phyloP scores from a whole-genome alignment of 1,140 invertebrate genomes.

The Artemia franciscana region DNA sequence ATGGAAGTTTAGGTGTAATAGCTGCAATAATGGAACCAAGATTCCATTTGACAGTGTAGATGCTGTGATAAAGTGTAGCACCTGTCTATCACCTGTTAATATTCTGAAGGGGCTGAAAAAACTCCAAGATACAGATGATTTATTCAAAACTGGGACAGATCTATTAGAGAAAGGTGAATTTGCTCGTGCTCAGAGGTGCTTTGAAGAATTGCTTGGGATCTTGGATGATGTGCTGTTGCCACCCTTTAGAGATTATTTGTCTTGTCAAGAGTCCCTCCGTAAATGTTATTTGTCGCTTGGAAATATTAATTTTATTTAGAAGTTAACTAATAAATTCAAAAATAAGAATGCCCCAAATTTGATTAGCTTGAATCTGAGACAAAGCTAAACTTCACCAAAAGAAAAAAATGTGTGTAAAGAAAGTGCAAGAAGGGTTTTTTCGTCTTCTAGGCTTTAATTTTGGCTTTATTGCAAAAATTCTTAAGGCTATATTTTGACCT shows the following conservation, averaged over 20 bases:
- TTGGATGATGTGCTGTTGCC: conserved; percentile 42
- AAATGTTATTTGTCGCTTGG: conserved; percentile 41
- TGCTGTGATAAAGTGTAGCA: conserved; percentile 17
- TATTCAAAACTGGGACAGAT: conserved; percentile 35
- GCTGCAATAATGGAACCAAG: conserved; percentile 5
- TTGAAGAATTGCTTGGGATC: conserved; percentile 38
- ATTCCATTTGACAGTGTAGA: conserved; percentile 12
- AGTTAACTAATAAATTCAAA: no score
- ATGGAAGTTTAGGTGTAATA: conserved; percentile 6
- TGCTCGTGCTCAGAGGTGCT: conserved; percentile 36
- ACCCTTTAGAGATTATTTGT: conserved; percentile 53
- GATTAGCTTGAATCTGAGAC: no score
- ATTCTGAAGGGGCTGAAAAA: conserved; percentile 37
- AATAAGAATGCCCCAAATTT: no score
- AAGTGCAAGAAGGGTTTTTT: no score
- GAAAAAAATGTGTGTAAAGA: no score
- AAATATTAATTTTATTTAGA: conserved; percentile 22
- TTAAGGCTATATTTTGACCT: no score
- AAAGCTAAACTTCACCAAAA: no score
- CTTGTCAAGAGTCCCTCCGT: conserved; percentile 53
- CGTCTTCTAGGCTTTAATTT: no score
- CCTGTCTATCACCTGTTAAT: conserved; percentile 17
- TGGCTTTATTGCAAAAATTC: no score
- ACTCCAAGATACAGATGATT: conserved; percentile 37
- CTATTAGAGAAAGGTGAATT: conserved; percentile 35